These are phyloP conservation scores for Gasteruption jaculator DNA, from an alignment of 2,888 invertebrate species.

Conservation along the genomic window DNA sequence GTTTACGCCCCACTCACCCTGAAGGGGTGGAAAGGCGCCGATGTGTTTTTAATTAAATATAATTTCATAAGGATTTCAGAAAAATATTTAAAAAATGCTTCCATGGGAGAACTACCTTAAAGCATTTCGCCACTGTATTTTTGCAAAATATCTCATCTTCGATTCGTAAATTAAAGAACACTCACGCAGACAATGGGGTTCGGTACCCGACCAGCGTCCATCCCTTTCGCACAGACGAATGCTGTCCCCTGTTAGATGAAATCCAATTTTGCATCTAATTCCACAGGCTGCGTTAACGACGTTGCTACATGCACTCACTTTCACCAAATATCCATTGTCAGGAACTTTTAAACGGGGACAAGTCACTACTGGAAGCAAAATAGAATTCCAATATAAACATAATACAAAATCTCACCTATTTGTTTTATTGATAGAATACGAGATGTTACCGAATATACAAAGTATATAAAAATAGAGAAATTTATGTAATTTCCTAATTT, in stretches of 20 bases:
- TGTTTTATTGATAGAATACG: background rate
- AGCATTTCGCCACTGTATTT: too few relatives aligned
- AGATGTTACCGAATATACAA: background rate
- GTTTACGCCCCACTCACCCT: too few relatives aligned
- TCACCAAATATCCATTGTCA: slow-evolving; percentile 65
- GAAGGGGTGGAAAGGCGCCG: background rate
- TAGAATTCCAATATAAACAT: background rate
- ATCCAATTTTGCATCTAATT: slow-evolving; percentile 64
- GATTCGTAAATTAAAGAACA: slow-evolving; percentile 13
- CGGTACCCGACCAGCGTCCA: slow-evolving; percentile 65
- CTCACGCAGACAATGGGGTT: slow-evolving; percentile 61
- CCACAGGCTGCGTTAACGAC: slow-evolving; percentile 70
- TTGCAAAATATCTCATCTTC: background rate
- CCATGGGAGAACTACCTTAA: too few relatives aligned
- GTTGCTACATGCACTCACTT: slow-evolving; percentile 58
- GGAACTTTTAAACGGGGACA: slow-evolving; percentile 61
- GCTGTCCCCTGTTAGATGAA: slow-evolving; percentile 54
- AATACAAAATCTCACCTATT: background rate
- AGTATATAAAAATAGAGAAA: background rate
- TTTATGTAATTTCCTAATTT: slow-evolving; percentile 1
- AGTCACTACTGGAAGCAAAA: slow-evolving; percentile 51
- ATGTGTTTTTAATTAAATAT: slow-evolving; percentile 10
- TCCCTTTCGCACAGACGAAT: slow-evolving; percentile 62
- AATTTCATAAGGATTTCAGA: too few relatives aligned
- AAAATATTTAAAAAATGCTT: too few relatives aligned